Evolutionary conservation across 2,113 vertebrate species (phyloP).

Genomic region (Colinus virginianus): DNA sequence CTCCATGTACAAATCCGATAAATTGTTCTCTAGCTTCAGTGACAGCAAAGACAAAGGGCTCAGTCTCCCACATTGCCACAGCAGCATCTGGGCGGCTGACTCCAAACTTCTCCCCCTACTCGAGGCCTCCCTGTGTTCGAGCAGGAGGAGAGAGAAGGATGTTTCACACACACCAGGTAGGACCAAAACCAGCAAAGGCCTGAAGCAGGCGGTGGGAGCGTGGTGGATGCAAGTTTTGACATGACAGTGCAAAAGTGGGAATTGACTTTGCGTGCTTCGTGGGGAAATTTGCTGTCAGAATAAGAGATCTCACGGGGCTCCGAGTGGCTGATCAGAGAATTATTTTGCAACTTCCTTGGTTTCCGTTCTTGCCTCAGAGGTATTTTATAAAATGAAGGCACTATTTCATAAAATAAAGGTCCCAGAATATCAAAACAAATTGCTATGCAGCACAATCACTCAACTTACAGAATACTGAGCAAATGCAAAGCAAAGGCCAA

Average conservation of each 20-base stretch:
- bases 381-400: neutral
- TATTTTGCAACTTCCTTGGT: neutral
- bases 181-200: neutral
- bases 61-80: slow-evolving; percentile 4
- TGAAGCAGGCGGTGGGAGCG: neutral
- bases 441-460: neutral
- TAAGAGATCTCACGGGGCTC: neutral
- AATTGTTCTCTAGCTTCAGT: slow-evolving; percentile 43
- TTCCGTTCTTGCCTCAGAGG: slow-evolving; percentile 7
- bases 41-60: slow-evolving; percentile 58
- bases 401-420: slow-evolving; percentile 11
- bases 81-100: slow-evolving; percentile 58
- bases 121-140: slow-evolving; percentile 34
- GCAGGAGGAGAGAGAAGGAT: neutral
- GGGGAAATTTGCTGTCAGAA: neutral
- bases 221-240: neutral
- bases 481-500: neutral
- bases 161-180: neutral
- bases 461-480: neutral
- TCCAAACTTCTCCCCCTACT: neutral
- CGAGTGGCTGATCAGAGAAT: neutral
- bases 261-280: neutral
- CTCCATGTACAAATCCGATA: slow-evolving; percentile 31
- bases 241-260: neutral
- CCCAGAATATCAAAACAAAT: neutral